These are phyloP conservation scores for Coenobita brevimanus DNA, from an alignment of 1,140 invertebrate genomes.

Conservation along the genomic window DNA sequence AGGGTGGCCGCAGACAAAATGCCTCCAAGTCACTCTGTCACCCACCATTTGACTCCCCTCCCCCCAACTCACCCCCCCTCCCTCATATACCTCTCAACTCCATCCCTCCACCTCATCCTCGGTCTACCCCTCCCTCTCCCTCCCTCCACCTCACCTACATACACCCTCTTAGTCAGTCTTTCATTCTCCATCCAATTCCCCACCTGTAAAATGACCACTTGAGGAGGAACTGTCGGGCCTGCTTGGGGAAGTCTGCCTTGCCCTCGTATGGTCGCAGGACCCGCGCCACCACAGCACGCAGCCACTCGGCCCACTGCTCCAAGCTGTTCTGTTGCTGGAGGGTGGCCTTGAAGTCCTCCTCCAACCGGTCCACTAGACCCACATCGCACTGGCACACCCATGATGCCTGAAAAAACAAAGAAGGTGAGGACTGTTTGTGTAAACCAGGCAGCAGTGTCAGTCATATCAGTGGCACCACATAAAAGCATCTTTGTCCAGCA, in stretches of 20 bases:
- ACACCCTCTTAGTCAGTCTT: too few relatives aligned
- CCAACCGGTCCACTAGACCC: conserved; percentile 78
- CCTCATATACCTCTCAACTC: too few relatives aligned
- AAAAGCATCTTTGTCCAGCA: too few relatives aligned
- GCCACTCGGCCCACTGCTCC: conserved; percentile 98
- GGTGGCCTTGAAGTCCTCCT: conserved; percentile 95
- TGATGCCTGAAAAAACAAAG: conserved; percentile 81
- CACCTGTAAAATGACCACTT: conserved; percentile 99
- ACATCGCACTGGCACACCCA: conserved; percentile 97
- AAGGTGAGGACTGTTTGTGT: not conserved
- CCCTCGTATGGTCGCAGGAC: conserved; percentile 91
- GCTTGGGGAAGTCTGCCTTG: conserved; percentile 89
- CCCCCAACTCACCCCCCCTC: too few relatives aligned
- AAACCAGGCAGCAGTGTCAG: too few relatives aligned
- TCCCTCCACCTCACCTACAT: too few relatives aligned
- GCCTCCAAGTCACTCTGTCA: too few relatives aligned
- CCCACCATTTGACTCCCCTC: too few relatives aligned
- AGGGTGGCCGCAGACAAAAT: too few relatives aligned
- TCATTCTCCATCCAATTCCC: not conserved
- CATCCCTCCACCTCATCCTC: too few relatives aligned
- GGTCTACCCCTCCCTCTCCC: too few relatives aligned
- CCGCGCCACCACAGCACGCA: conserved; percentile 91
- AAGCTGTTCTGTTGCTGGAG: conserved; percentile 93
- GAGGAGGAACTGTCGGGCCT: conserved; percentile 93
- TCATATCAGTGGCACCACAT: too few relatives aligned